Percentiles rank a stretch among this genome's conserved stretches.
Conservation (phyloP, 1,140 invertebrate genomes). For the Caenorhabditis remanei region DNA sequence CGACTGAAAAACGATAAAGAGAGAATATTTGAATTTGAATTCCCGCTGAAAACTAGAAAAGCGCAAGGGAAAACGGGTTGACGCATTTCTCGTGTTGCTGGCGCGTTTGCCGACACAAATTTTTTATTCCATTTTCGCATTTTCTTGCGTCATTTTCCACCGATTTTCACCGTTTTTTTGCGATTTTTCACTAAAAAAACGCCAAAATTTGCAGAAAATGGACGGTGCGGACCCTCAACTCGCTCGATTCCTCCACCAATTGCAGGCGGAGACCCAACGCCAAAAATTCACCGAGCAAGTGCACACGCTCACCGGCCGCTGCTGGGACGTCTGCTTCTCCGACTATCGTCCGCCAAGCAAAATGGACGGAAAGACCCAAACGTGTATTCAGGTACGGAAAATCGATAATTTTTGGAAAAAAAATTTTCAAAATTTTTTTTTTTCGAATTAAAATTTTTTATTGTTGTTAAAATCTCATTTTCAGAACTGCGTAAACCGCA, state of each 20-base stretch:
- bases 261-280: constrained; percentile 65
- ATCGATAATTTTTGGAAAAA: not conserved
- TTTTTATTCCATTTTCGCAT: not conserved
- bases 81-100: not conserved
- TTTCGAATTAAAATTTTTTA: no score
- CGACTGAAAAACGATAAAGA: not conserved
- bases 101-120: not conserved
- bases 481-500: constrained; percentile 77
- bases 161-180: not conserved
- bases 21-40: not conserved
- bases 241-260: constrained; percentile 62
- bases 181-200: not conserved
- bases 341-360: constrained; percentile 74
- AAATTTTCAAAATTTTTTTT: not conserved
- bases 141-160: not conserved
- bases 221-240: constrained; percentile 57
- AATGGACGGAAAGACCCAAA: constrained; percentile 68
- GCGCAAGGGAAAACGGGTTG: not conserved
- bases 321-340: constrained; percentile 75
- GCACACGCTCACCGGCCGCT: constrained; percentile 71
- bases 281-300: constrained; percentile 70
- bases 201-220: constrained; percentile 42
- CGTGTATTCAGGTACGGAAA: constrained; percentile 61
- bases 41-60: not conserved
- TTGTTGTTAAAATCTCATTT: no score